Base-by-base conservation (phyloP, 2,113 vertebrate species). In the Anolis carolinensis region DNA sequence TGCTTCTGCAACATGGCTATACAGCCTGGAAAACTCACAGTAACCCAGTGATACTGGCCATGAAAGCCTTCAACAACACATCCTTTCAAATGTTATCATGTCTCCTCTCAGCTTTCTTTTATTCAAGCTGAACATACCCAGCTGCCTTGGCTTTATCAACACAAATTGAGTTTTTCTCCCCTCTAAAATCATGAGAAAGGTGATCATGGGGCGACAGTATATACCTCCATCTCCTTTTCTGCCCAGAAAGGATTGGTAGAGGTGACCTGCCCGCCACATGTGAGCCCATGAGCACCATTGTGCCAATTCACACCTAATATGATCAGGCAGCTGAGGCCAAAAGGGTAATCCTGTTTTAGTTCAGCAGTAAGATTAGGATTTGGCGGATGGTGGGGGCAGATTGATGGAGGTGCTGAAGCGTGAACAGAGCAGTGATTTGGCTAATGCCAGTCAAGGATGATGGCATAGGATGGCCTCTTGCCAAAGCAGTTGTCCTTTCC, bases 311-410 rank as follows among this genome's bases (percentile, higher is more conserved):
- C 78, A 48, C 70, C 70, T 86, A 86, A 86, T 86, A 27, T 7
- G 36, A 81, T 27, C 13, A 20, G 70, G 78, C 85, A 86, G 70
- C 32, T 74, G 50, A 70, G 78, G 85, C 36, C 59, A 39, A 52
- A 65, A 81, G 71, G 85, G 75, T 65, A 86, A 67, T 81, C 79
- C 71, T 65, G 44, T 74, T 75, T 86, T 86, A 86, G 13, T 39
- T 86, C 79, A 75, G 59, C 25, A 55, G 48, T 21, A 25, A 50
- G 85, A 81, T 86, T 86, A 81, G 79, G 78, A 67, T 81, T 81
- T 79, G 55, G 16, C 44, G 71, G 62, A 20, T 27, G 85, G 84
- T 34, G 85, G 84, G 39, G 67, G 34, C 84, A n/a, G 77, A 23
- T 86, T 86, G 59, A 44, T 4, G 7, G 30, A 75, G 39, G 75